Percentiles rank a stretch among this genome's conserved stretches.
These are phyloP conservation scores for Montipora capitata DNA, from an alignment of 92 coral and sea anemone species.

Conservation along the genomic window DNA sequence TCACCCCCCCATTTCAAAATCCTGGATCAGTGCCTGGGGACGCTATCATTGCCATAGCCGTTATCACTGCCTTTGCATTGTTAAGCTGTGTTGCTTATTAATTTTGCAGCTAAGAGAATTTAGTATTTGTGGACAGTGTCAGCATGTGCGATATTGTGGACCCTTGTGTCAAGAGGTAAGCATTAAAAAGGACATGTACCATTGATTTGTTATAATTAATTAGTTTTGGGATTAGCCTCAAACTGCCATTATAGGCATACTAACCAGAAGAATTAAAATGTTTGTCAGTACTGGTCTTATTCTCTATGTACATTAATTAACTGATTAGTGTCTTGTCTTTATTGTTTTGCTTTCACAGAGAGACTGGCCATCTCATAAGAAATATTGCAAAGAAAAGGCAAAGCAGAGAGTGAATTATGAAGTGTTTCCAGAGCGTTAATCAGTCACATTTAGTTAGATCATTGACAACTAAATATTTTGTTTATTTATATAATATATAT, in stretches of 20 bases:
- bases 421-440: slow-evolving; percentile 79
- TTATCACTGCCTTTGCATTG: no score
- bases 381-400: slow-evolving; percentile 90
- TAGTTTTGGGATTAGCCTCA: no score
- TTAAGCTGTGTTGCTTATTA: no score
- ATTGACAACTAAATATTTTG: neutral
- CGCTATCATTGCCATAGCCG: no score
- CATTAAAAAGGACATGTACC: no score
- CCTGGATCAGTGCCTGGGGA: no score
- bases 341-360: slow-evolving; percentile 61
- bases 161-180: slow-evolving; percentile 87
- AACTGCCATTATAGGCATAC: no score
- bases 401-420: slow-evolving; percentile 71
- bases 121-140: slow-evolving; percentile 89
- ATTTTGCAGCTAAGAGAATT: slow-evolving; percentile 79
- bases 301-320: no score
- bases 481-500: neutral
- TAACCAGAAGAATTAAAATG: no score
- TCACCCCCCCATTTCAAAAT: no score
- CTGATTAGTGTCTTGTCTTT: neutral
- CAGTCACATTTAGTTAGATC: neutral
- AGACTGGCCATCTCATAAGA: slow-evolving; percentile 94
- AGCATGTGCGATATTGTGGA: slow-evolving; percentile 90
- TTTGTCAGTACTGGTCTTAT: no score
- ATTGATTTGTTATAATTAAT: no score